phyloP scores from a whole-genome alignment of 2,113 vertebrate species.

The Edolisoma coerulescens region DNA sequence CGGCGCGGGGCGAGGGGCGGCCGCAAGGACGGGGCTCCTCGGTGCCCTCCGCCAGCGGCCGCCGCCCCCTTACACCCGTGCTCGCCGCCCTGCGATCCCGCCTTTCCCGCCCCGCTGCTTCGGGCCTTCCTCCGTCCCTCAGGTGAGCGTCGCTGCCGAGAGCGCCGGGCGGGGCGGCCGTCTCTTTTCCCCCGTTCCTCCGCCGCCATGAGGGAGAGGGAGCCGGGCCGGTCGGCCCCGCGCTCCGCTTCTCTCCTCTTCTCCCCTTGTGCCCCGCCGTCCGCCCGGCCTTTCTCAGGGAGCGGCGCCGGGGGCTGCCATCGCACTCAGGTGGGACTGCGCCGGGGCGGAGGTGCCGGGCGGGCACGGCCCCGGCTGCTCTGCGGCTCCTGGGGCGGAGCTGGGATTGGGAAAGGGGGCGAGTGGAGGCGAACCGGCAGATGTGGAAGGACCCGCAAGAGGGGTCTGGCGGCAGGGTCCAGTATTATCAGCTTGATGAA shows the following conservation, averaged over 20 bases:
- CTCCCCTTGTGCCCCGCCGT: too few species aligned
- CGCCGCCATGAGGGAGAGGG: neutral
- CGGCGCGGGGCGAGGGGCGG: too few species aligned
- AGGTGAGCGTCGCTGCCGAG: neutral
- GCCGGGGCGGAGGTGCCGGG: neutral
- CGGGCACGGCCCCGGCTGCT: neutral
- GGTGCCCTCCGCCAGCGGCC: neutral
- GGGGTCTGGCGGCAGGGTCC: neutral
- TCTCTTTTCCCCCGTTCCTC: neutral
- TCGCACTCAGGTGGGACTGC: neutral
- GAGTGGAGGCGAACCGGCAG: fast-evolving
- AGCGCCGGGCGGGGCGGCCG: neutral
- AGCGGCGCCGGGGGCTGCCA: neutral
- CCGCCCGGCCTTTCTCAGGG: neutral
- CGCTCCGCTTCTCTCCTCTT: neutral
- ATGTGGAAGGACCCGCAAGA: neutral
- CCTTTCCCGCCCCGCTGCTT: neutral
- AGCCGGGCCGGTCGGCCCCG: neutral
- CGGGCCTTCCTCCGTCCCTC: neutral
- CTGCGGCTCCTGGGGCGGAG: neutral
- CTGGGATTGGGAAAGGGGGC: fast-evolving
- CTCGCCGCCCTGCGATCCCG: neutral
- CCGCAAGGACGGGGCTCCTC: too few species aligned
- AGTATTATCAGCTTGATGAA: fast-evolving
- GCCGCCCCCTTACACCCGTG: too few species aligned